Evolutionary conservation across 2,797 vertebrate genomes (phyloP).

Genomic region (Spizella passerina): DNA sequence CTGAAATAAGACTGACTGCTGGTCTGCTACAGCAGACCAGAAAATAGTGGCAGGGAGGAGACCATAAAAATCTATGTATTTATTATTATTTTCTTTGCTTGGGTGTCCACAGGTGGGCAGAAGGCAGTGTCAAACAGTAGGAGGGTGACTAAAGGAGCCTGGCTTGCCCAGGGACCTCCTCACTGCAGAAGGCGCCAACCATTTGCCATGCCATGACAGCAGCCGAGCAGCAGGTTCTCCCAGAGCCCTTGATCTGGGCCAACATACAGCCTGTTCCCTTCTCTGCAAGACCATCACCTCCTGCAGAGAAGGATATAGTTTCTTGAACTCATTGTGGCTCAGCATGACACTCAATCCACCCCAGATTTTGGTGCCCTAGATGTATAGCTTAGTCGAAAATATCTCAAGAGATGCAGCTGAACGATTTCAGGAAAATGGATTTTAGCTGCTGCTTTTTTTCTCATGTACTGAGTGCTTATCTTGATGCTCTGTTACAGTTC

Average conservation of each 20-base stretch:
- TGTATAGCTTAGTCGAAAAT: neutral
- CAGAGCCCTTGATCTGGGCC: neutral
- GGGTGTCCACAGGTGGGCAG: neutral
- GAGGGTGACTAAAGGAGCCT: neutral
- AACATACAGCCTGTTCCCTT: neutral
- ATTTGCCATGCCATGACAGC: accelerated
- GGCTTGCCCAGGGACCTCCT: neutral
- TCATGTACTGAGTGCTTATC: neutral
- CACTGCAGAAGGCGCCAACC: neutral
- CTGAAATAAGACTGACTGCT: neutral
- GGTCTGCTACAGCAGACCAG: neutral
- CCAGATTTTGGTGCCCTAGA: neutral
- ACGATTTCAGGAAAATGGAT: neutral
- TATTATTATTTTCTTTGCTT: neutral
- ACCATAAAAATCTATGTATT: neutral
- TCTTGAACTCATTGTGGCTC: neutral
- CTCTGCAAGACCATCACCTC: accelerated
- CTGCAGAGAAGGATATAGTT: neutral
- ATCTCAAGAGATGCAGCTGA: neutral
- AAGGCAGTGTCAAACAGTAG: neutral
- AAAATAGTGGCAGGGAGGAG: neutral
- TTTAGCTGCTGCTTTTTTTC: neutral
- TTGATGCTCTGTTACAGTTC: neutral
- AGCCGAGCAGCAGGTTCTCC: neutral
- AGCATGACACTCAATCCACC: neutral